Conservation (phyloP, 2,797 vertebrate species). For the Fistularia tabacaria region DNA sequence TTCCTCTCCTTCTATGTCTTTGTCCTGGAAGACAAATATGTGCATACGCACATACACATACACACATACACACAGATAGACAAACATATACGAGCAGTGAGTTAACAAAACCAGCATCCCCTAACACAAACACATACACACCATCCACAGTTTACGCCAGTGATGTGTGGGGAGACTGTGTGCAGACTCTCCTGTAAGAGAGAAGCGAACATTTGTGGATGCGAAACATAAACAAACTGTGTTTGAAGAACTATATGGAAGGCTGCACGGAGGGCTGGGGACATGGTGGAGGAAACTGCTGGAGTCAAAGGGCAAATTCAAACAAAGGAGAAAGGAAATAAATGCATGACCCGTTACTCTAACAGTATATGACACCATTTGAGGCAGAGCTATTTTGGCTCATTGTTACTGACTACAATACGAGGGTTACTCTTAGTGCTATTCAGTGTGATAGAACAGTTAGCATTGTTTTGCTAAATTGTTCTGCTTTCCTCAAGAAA, state of each 20-base stretch:
- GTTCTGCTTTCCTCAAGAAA: too few species aligned
- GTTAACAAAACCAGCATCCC: slow-evolving; percentile 29
- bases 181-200: slow-evolving; percentile 51
- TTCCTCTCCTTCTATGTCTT: slow-evolving; percentile 78
- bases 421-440: too few species aligned
- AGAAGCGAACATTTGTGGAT: slow-evolving; percentile 33
- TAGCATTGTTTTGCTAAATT: too few species aligned
- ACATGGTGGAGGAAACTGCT: slow-evolving; percentile 18
- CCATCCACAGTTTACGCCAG: too few species aligned
- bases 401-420: slow-evolving; percentile 21
- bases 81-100: slow-evolving; percentile 15
- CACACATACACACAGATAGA: slow-evolving; percentile 14
- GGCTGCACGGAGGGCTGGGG: slow-evolving; percentile 8
- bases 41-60: slow-evolving; percentile 26
- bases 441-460: too few species aligned
- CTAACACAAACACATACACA: neutral
- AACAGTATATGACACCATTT: slow-evolving; percentile 5
- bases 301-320: slow-evolving; percentile 17
- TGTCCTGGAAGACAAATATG: slow-evolving; percentile 74
- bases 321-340: slow-evolving; percentile 51
- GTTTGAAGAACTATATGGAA: slow-evolving; percentile 12
- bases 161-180: slow-evolving; percentile 21
- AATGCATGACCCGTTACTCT: slow-evolving; percentile 21
- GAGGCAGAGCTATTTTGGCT: slow-evolving; percentile 36
- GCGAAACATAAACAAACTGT: slow-evolving; percentile 49